Evolutionary conservation across 2,797 vertebrate genomes (phyloP).

Genomic region (Microhierax caerulescens): DNA sequence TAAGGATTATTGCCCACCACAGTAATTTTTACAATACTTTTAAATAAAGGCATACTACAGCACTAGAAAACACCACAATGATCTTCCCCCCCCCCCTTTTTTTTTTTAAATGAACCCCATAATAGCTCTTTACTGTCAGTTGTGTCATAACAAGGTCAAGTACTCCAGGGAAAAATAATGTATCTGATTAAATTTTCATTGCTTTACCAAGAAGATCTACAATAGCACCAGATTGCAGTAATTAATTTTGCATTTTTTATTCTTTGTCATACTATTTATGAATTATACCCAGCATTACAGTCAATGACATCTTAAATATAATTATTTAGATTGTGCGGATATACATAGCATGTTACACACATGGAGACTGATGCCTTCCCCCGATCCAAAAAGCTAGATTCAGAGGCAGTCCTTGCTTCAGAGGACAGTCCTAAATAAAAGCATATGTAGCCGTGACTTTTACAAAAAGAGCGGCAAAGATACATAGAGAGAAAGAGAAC

Average conservation of each 20-base stretch:
- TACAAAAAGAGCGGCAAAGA: background rate
- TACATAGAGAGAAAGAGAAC: background rate
- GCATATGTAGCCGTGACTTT: background rate
- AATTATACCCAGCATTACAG: background rate
- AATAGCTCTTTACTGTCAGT: constrained; percentile 68
- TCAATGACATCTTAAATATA: background rate
- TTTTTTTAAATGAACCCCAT: constrained; percentile 3
- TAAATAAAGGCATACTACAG: constrained; percentile 52
- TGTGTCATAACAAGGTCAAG: constrained; percentile 80
- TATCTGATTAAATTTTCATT: constrained; percentile 71
- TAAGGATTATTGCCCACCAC: constrained; percentile 63
- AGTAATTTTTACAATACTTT: constrained; percentile 58
- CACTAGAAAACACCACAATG: constrained; percentile 42
- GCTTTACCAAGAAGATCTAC: constrained; percentile 53
- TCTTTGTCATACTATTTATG: background rate
- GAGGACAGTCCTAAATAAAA: background rate
- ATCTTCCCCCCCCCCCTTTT: background rate
- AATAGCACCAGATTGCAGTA: constrained; percentile 49
- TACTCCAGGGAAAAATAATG: constrained; percentile 69
- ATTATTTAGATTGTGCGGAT: background rate
- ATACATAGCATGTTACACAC: background rate
- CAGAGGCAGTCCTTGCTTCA: background rate
- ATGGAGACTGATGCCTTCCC: background rate
- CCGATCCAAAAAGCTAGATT: background rate
- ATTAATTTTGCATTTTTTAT: constrained; percentile 26